Base-by-base conservation (phyloP, 2,797 vertebrate species). In the Pantherophis alleghaniensis region DNA sequence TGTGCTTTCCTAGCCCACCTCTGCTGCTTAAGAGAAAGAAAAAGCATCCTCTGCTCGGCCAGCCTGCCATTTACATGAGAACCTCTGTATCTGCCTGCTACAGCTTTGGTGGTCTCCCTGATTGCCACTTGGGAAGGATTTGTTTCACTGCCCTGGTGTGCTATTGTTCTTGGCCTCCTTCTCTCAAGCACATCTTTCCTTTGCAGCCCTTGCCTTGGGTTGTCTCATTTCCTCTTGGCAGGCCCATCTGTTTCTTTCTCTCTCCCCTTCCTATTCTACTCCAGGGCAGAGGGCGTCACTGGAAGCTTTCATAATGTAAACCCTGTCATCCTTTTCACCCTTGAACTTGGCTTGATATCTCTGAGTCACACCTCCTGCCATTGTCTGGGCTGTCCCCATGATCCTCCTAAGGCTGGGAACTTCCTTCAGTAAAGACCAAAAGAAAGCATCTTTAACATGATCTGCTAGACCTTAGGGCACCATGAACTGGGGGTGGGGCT, bases 351-450 rank as follows among this genome's bases (percentile, higher is more conserved):
- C 0, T 14, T 13, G 95, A 92, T 96, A 96, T 96, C 95, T 3
- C 0, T 96, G 97, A 97, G 95, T 97, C 97, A 97, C 96, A 96
- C 95, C 97, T 95, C 96, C 86, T 96, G 22, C 95, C 94, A 96
- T 97, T 96, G 96, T 97, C 95, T 0, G 0, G 16, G 1, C 83
- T 10, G 90, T 95, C 95, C 95, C 42, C 90, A 89, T 93, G 95
- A 95, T 95, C 94, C 94, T 96, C 94, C 91, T 55, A 93, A 96
- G 92, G 96, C 92, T 97, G 96, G 94, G 96, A 96, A 97, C 95
- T 97, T 97, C 97, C 97, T 96, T 94, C 1, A 89, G 94, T 88
- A 91, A 89, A 93, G 96, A 95, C 95, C n/a, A 94, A 91, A 18
- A 22, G 0, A 0, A 69, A 90, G 93, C 90, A 56, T 53, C 93